Conservation (phyloP, 2,797 vertebrate species). For the Myioborus miniatus region DNA sequence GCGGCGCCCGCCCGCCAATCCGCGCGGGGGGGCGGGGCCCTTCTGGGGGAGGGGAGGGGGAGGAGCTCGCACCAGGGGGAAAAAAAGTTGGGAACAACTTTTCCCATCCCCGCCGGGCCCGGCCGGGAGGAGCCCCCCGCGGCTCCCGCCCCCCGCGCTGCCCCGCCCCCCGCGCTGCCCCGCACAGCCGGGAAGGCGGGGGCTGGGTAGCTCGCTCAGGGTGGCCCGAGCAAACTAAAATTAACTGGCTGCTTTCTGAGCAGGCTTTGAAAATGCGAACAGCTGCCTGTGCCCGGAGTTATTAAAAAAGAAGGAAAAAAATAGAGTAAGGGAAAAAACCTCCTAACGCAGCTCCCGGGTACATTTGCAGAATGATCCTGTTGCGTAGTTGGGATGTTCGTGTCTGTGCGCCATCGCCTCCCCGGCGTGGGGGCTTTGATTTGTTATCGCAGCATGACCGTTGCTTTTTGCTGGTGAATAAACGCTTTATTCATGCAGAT, state of each 20-base stretch:
- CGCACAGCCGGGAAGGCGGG: background rate
- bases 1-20: conserved; percentile 78
- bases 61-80: background rate
- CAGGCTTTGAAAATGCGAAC: conserved; percentile 26
- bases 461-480: conserved; percentile 17
- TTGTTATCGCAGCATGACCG: conserved; percentile 18
- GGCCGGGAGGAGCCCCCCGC: background rate
- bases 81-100: conserved; percentile 2
- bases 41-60: background rate
- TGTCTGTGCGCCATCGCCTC: background rate
- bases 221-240: conserved; percentile 26
- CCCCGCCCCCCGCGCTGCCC: background rate
- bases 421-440: background rate
- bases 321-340: background rate
- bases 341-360: background rate
- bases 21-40: conserved; percentile 61
- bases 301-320: background rate
- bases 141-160: background rate
- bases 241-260: conserved; percentile 36
- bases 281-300: conserved; percentile 31
- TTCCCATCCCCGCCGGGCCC: background rate
- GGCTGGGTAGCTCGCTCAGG: conserved; percentile 2
- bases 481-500: conserved; percentile 4
- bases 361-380: background rate
- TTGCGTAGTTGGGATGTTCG: background rate